Base-by-base conservation (phyloP, 2,888 invertebrate species). In the Chymomyza caudatula region DNA sequence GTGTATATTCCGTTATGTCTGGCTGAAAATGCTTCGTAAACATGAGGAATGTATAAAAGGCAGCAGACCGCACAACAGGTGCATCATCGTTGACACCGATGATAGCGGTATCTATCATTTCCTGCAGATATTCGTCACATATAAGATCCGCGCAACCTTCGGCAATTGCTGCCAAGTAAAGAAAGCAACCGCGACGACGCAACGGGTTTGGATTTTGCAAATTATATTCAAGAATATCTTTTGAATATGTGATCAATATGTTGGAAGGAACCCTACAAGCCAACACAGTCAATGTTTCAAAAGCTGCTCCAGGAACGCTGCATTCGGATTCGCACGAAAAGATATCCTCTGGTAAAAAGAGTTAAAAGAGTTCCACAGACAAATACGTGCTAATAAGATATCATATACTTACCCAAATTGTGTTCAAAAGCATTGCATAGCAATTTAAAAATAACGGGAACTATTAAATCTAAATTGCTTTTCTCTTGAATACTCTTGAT, bases 21-120 rank as follows among this genome's bases (percentile, higher is more conserved):
- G 96, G 96, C 92, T 94, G 95, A 54, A 96, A 90, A 90, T 94
- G 93, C 88, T 96, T 95, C 0, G 95, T 94, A 89, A 95, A 96
- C 88, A 96, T 95, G 0, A 95, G 95, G 3, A 96, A 91, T 0
- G 95, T 94, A 90, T 95, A 96, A 55, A 96, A 92, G 0, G 95
- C 95, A 0, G 95, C 94, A 88, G 94, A 94, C 55, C 94, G 92
- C 4, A 96, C 95, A 6, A 93, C 91, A 0, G 92, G 91, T 67
- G 92, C 91, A 0, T 91, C 89, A 88, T 95, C 94, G 42, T 91
- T 92, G 54, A 96, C 94, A 19, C 95, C 96, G 63, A 92, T 91
- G 86, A 94, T 94, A 13, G 95, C 93, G 74, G 94, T 94, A 76
- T 93, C 92, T 57, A 96, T 88, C 87, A 95, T 93, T 4, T 92